Percentiles rank a stretch among this genome's conserved stretches.
phyloP scores from a whole-genome alignment of 2,888 invertebrate species.

The Plutella xylostella region DNA sequence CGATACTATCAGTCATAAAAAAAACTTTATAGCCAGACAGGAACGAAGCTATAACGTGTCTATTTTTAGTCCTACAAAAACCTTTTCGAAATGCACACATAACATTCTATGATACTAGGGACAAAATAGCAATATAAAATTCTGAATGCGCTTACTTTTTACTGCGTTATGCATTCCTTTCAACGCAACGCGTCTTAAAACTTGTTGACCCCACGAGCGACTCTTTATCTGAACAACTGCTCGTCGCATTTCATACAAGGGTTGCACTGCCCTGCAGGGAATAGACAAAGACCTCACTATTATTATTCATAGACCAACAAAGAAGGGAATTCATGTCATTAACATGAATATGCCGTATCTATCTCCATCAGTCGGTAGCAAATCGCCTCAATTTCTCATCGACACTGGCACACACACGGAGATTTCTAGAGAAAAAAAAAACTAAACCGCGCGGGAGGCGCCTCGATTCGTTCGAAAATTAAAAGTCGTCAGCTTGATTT shows the following conservation, averaged over 20 bases:
- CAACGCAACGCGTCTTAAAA: constrained; percentile 21
- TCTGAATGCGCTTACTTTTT: neutral
- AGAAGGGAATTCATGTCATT: constrained; percentile 39
- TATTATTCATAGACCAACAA: constrained; percentile 48
- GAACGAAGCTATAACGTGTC: no score
- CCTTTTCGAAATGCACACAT: no score
- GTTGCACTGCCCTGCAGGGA: constrained; percentile 54
- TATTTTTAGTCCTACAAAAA: no score
- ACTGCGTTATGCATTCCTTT: neutral
- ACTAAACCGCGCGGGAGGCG: constrained; percentile 51
- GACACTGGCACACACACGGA: constrained; percentile 19
- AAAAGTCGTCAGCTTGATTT: constrained; percentile 3
- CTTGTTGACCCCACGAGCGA: constrained; percentile 51
- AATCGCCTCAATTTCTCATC: constrained; percentile 36
- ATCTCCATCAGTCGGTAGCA: constrained; percentile 33
- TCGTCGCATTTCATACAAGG: constrained; percentile 53
- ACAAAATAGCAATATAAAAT: no score
- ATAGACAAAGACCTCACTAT: constrained; percentile 44
- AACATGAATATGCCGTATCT: constrained; percentile 43
- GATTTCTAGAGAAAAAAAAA: constrained; percentile 34
- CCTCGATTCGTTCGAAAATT: constrained; percentile 22
- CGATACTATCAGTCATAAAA: constrained; percentile 5
- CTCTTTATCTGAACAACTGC: constrained; percentile 54
- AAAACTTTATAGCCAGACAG: no score
- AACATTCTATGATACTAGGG: no score